Evolutionary conservation across 2,113 vertebrate species (phyloP).

Genomic region (Macrotis lagotis): DNA sequence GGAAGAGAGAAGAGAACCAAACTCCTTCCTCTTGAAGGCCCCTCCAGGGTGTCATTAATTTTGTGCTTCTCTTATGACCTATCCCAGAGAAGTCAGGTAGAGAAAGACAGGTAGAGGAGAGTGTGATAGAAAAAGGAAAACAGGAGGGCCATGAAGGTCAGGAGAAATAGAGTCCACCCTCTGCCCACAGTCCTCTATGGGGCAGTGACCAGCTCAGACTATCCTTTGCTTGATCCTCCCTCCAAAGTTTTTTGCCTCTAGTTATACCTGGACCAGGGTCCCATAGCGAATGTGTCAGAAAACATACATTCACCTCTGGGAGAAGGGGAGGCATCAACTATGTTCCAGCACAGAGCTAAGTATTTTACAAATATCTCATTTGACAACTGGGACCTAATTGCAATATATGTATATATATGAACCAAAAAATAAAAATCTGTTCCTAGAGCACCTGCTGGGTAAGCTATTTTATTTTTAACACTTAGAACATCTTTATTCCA

Average conservation of each 20-base stretch:
- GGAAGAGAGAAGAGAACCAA: not conserved
- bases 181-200: not conserved
- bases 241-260: not conserved
- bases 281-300: not conserved
- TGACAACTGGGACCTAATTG: not conserved
- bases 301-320: not conserved
- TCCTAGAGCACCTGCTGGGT: not conserved
- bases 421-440: not conserved
- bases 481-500: not conserved
- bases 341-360: not conserved
- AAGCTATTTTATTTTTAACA: not conserved
- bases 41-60: not conserved
- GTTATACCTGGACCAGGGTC: not conserved
- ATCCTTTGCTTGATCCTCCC: not conserved
- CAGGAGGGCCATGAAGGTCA: not conserved
- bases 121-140: not conserved
- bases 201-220: not conserved
- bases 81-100: not conserved
- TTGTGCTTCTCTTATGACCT: not conserved
- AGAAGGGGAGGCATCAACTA: not conserved
- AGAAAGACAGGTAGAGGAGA: not conserved
- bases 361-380: not conserved
- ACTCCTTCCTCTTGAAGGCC: not conserved
- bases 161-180: not conserved
- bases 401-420: not conserved